A percentile compares a stretch with the other conserved stretches of the same genome.
Evolutionary conservation across 2,113 vertebrate genomes (phyloP).

Genomic region (Dicerorhinus sumatrensis): DNA sequence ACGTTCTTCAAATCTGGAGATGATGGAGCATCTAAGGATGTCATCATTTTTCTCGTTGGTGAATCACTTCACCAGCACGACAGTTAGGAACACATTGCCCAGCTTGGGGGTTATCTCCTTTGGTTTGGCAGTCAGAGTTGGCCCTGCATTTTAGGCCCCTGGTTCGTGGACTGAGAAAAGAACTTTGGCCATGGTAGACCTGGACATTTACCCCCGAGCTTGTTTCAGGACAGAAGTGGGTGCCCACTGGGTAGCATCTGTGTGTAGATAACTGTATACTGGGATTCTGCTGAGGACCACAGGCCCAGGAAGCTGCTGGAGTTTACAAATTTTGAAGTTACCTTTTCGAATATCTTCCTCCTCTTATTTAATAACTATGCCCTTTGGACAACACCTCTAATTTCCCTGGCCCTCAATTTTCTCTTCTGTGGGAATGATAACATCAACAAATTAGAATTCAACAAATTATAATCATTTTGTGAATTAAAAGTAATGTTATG

Average conservation of each 20-base stretch:
- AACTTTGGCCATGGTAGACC: neutral
- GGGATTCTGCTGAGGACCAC: neutral
- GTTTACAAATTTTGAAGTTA: neutral
- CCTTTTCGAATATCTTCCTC: neutral
- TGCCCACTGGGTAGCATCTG: neutral
- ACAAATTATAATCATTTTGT: neutral
- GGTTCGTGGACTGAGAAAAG: neutral
- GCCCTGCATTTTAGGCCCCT: neutral
- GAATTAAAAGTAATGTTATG: slow-evolving; percentile 17
- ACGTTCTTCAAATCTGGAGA: slow-evolving; percentile 66
- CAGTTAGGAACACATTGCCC: slow-evolving; percentile 68
- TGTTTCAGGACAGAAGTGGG: neutral
- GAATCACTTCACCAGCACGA: slow-evolving; percentile 72
- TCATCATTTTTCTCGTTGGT: slow-evolving; percentile 71
- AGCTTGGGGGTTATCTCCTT: slow-evolving; percentile 64
- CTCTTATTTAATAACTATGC: neutral
- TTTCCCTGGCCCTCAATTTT: neutral
- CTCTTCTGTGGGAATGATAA: slow-evolving; percentile 3
- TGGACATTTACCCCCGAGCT: neutral
- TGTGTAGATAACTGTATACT: neutral
- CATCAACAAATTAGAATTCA: neutral
- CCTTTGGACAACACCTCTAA: neutral
- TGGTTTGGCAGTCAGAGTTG: neutral
- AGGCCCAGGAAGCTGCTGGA: neutral
- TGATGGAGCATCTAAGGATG: slow-evolving; percentile 64